phyloP scores from a whole-genome alignment of 2,888 invertebrate species.

The Amiota mariae region DNA sequence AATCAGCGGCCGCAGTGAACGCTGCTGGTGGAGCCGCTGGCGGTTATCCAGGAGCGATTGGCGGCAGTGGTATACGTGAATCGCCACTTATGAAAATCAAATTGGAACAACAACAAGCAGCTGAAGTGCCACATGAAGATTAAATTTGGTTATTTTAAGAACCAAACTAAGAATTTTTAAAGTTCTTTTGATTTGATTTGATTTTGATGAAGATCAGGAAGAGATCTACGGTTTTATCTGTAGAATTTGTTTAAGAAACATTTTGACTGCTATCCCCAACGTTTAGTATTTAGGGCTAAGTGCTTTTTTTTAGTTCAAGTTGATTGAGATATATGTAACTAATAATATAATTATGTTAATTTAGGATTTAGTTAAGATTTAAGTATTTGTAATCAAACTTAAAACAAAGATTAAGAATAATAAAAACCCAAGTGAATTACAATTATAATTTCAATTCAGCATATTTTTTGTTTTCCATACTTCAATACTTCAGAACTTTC shows the following conservation, averaged over 20 bases:
- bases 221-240: neutral
- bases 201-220: neutral
- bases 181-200: neutral
- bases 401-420: neutral
- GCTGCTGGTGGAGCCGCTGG: constrained; percentile 30
- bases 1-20: constrained; percentile 49
- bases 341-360: constrained; percentile 4
- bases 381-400: constrained; percentile 8
- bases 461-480: neutral
- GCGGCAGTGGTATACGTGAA: constrained; percentile 50
- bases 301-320: constrained; percentile 48
- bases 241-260: constrained; percentile 37
- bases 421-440: neutral
- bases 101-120: constrained; percentile 68
- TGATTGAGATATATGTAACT: constrained; percentile 50
- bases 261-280: constrained; percentile 71
- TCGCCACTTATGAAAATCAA: constrained; percentile 71
- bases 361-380: constrained; percentile 45
- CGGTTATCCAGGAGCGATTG: constrained; percentile 50
- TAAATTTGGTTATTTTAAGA: constrained; percentile 47
- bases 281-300: constrained; percentile 57
- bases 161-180: constrained; percentile 1
- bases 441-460: neutral
- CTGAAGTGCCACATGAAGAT: constrained; percentile 70
- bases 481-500: constrained; percentile 57